Evolutionary conservation across 2,113 vertebrate species (phyloP).

Genomic region (Rousettus leschenaultii): DNA sequence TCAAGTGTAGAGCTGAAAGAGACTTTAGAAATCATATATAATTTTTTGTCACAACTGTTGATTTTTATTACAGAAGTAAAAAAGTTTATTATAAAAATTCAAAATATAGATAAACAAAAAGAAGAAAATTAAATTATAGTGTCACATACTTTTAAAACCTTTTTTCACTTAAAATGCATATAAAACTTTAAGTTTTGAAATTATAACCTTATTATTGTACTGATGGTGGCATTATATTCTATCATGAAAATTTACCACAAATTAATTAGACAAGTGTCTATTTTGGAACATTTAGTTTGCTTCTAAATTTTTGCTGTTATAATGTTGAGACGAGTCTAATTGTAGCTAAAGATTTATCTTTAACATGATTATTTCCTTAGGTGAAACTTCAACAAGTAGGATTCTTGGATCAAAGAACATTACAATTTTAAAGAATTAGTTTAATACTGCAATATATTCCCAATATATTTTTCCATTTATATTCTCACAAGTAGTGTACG

Average conservation of each 20-base stretch:
- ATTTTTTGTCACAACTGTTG: background rate
- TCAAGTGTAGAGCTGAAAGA: background rate
- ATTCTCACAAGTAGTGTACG: background rate
- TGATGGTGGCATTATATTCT: background rate
- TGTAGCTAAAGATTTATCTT: background rate
- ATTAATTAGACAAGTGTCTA: background rate
- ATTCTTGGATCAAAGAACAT: background rate
- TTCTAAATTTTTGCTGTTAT: constrained; percentile 17
- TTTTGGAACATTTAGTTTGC: background rate
- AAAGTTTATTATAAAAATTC: background rate
- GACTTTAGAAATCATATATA: background rate
- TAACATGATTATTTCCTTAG: background rate
- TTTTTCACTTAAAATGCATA: background rate
- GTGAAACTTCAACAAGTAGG: background rate
- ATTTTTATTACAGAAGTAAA: background rate
- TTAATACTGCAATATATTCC: background rate
- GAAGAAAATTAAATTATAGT: background rate
- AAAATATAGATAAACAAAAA: background rate
- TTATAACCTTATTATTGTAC: background rate
- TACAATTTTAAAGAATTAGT: background rate
- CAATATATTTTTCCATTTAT: background rate
- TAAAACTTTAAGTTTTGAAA: background rate
- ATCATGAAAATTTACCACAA: background rate
- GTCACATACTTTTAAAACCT: background rate
- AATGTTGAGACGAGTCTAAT: background rate